These are phyloP conservation scores for Benthosema pterotum DNA, from an alignment of 2,797 vertebrate species.

Conservation along the genomic window DNA sequence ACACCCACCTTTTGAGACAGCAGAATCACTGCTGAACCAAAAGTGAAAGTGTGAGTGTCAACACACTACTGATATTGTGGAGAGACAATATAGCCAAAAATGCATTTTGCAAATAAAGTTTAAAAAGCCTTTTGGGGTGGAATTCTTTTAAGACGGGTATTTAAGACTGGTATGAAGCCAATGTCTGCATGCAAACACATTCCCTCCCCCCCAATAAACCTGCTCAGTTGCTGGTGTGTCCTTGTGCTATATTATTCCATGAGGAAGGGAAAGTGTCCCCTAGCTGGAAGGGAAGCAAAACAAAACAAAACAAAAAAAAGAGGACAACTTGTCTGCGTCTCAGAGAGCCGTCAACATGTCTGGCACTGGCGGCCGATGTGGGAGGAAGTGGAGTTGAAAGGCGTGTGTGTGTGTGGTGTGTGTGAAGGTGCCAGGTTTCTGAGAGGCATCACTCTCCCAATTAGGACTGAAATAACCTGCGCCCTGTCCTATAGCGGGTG, in stretches of 20 bases:
- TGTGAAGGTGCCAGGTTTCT: slow-evolving; percentile 80
- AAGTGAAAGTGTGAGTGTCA: too few species aligned
- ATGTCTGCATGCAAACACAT: too few species aligned
- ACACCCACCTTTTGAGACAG: too few species aligned
- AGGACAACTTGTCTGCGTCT: slow-evolving; percentile 65
- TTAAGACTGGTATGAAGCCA: too few species aligned
- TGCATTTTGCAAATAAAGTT: too few species aligned
- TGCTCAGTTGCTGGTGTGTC: slow-evolving; percentile 32
- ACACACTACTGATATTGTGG: too few species aligned
- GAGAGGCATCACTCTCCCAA: slow-evolving; percentile 79
- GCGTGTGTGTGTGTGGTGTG: slow-evolving; percentile 73
- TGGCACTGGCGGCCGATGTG: slow-evolving; percentile 56
- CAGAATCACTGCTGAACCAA: too few species aligned
- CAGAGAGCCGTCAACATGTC: slow-evolving; percentile 73
- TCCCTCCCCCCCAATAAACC: slow-evolving; percentile 4
- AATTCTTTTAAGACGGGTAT: too few species aligned
- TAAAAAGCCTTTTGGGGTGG: too few species aligned
- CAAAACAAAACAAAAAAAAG: slow-evolving; percentile 22
- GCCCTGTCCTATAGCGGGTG: slow-evolving; percentile 49
- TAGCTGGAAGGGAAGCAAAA: too few species aligned
- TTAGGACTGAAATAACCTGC: slow-evolving; percentile 78
- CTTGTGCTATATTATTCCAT: slow-evolving; percentile 29
- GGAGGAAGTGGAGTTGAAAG: slow-evolving; percentile 76
- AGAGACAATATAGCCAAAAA: too few species aligned
- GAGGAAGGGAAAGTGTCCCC: slow-evolving; percentile 50